Evolutionary conservation across 1,140 invertebrate genomes (phyloP).

Genomic region (Melitaea cinxia): DNA sequence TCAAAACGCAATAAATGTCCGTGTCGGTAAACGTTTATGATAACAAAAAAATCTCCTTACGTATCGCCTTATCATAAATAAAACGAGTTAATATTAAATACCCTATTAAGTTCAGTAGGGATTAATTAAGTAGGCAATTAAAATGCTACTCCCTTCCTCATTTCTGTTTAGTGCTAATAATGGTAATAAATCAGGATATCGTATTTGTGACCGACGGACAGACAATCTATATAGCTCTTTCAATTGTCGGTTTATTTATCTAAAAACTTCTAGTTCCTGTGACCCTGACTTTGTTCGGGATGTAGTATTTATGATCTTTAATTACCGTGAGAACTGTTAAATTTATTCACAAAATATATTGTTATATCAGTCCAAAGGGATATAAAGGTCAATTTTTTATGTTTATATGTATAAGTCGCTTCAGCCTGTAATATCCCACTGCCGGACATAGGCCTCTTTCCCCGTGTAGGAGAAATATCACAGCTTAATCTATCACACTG

Average conservation of each 20-base stretch:
- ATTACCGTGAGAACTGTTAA: too few species aligned
- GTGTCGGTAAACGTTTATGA: not conserved
- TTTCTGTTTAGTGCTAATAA: constrained; percentile 50
- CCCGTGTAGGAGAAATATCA: too few species aligned
- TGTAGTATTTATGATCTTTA: too few species aligned
- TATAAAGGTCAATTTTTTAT: too few species aligned
- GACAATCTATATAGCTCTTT: constrained; percentile 16
- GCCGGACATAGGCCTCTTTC: too few species aligned
- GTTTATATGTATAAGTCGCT: too few species aligned
- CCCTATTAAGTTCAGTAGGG: constrained; percentile 53
- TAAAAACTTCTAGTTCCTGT: too few species aligned
- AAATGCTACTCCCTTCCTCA: constrained; percentile 53
- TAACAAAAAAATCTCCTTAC: not conserved
- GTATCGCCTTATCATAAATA: not conserved
- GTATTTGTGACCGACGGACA: constrained; percentile 40
- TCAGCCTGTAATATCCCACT: too few species aligned
- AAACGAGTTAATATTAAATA: constrained; percentile 22
- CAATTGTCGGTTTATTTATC: constrained; percentile 4
- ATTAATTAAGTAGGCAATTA: constrained; percentile 70
- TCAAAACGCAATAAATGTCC: not conserved
- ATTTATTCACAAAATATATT: too few species aligned
- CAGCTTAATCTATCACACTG: too few species aligned
- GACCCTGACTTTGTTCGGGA: too few species aligned
- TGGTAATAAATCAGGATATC: constrained; percentile 52
- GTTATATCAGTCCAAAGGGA: too few species aligned